These are phyloP conservation scores for Tetramorium parvispinum DNA, from an alignment of 1,140 invertebrate species.

Conservation along the genomic window DNA sequence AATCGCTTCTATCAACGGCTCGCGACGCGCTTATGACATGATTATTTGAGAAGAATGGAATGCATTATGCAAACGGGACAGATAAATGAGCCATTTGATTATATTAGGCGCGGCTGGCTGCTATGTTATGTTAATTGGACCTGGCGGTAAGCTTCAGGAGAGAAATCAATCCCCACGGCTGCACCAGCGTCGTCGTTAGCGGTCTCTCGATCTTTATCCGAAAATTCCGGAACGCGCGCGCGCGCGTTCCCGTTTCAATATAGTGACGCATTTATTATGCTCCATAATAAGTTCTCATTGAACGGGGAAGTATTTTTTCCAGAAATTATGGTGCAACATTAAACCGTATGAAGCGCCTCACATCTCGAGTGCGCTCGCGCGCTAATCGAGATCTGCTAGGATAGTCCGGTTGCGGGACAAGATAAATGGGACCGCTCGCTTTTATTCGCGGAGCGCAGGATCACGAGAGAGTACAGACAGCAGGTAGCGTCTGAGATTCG, in stretches of 20 bases:
- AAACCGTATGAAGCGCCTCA: neutral
- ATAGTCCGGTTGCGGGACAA: conserved; percentile 34
- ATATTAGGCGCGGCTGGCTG: conserved; percentile 30
- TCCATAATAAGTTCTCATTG: conserved; percentile 25
- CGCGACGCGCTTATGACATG: conserved; percentile 16
- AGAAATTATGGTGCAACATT: neutral
- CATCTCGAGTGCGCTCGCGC: conserved; percentile 12
- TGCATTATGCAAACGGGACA: conserved; percentile 48
- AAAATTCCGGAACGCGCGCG: conserved; percentile 7
- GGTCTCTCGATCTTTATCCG: conserved; percentile 4
- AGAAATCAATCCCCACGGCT: conserved; percentile 17
- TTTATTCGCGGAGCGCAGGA: conserved; percentile 44
- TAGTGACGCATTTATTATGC: conserved; percentile 20
- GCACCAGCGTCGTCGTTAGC: neutral
- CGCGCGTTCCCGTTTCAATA: neutral
- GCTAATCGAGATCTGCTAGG: conserved; percentile 59
- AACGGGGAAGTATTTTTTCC: conserved; percentile 1
- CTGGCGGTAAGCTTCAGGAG: neutral
- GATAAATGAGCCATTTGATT: conserved; percentile 17
- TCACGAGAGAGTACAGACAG: conserved; percentile 27
- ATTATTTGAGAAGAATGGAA: conserved; percentile 29
- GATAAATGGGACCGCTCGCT: conserved; percentile 49
- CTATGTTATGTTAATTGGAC: conserved; percentile 30
- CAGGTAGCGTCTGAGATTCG: conserved; percentile 54
- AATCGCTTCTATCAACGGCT: neutral